These are phyloP conservation scores for Ligdia adustata DNA, from an alignment of 2,888 invertebrate genomes.

Conservation along the genomic window DNA sequence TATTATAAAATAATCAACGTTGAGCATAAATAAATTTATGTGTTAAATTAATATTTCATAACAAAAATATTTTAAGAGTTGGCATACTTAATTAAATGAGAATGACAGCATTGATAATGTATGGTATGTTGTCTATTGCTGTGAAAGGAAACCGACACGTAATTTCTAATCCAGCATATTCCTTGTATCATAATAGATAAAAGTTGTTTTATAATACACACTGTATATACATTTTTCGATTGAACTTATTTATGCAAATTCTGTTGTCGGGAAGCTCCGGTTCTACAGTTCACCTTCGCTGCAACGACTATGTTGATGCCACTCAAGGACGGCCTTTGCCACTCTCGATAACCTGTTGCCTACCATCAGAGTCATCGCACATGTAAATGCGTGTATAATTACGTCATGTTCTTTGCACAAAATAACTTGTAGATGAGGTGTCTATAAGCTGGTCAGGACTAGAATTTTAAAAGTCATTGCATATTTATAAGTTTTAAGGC, in stretches of 20 bases:
- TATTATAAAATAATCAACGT: too few species aligned
- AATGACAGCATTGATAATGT: too few species aligned
- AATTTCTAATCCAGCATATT: too few species aligned
- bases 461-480: conserved; percentile 8
- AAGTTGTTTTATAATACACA: neutral
- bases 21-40: too few species aligned
- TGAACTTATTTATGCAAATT: conserved; percentile 16
- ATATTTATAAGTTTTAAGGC: conserved; percentile 6
- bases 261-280: conserved; percentile 18
- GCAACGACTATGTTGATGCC: conserved; percentile 23
- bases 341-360: conserved; percentile 35
- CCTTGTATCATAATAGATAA: too few species aligned
- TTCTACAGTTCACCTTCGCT: conserved; percentile 25
- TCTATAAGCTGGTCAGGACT: neutral
- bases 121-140: too few species aligned
- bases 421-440: conserved; percentile 3
- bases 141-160: too few species aligned
- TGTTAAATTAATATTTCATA: too few species aligned
- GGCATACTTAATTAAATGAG: too few species aligned
- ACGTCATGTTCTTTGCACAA: conserved; percentile 21
- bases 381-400: conserved; percentile 22
- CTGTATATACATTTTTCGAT: neutral
- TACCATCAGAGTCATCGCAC: conserved; percentile 28
- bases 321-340: conserved; percentile 46
- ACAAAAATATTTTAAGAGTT: too few species aligned